These are phyloP conservation scores for Cynocephalus volans DNA, from an alignment of 2,113 vertebrate genomes.

Conservation along the genomic window DNA sequence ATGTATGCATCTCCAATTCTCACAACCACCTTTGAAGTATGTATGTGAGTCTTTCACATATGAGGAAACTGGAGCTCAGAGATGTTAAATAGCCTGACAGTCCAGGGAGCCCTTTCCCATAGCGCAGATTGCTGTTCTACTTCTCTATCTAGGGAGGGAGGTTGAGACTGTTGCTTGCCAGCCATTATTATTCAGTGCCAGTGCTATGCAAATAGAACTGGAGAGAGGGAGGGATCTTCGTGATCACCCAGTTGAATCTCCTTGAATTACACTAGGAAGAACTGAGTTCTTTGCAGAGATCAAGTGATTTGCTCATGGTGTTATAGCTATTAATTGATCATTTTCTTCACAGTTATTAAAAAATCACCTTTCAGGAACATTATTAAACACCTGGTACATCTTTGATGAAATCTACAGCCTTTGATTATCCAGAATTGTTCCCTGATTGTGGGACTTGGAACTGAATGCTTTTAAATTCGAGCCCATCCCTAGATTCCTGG, in stretches of 20 bases:
- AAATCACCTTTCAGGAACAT: conserved; percentile 13
- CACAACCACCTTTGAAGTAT: background rate
- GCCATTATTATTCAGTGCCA: background rate
- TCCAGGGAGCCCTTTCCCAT: background rate
- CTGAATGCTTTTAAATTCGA: background rate
- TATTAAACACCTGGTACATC: background rate
- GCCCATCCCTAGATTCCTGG: background rate
- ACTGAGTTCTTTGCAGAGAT: background rate
- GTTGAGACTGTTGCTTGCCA: background rate
- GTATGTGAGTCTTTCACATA: background rate
- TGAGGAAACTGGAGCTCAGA: background rate
- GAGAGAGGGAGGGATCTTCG: background rate
- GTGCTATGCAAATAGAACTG: background rate
- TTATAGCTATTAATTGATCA: conserved; percentile 38
- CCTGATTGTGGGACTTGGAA: background rate
- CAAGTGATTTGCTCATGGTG: background rate
- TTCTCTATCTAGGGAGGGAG: background rate
- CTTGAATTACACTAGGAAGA: background rate
- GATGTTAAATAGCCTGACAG: background rate
- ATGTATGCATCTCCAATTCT: background rate
- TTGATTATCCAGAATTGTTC: conserved; percentile 26
- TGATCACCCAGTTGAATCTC: background rate
- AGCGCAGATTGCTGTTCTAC: background rate
- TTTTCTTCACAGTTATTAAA: conserved; percentile 50
- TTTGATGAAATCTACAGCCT: background rate